Base-by-base conservation (phyloP, 2,888 invertebrate species). In the Clusia tigrina region DNA sequence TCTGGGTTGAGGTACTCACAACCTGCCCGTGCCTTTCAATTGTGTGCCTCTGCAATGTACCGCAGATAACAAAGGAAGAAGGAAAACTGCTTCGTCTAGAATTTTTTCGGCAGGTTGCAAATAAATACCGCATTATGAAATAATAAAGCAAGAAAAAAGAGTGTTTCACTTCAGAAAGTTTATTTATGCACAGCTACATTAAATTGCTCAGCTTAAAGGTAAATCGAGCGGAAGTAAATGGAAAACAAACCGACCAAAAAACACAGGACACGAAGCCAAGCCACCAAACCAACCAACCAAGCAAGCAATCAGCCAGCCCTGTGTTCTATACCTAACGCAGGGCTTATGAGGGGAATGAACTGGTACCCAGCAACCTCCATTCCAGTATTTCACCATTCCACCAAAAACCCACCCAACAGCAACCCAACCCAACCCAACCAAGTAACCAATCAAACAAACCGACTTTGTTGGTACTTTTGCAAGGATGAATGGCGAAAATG, bases 191-290 rank as follows among this genome's bases (percentile, higher is more conserved):
- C 79, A 76, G 77, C 76, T 76, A 75, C 79, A 78, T 78, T 78
- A 80, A 79, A 80, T 79, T 80, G 74, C 76, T 77, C 78, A 78
- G 75, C 76, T 78, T 74, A 78, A 77, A 76, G 75, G 78, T 77
- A 76, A 78, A 78, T 78, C 77, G 76, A 78, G 78, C 78, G 74
- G 78, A 77, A 76, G 78, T 77, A 74, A 74, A 71, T 67, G 67
- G 63, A 62, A 64, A 62, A 62, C 67, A 69, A 62, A 60, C 63
- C 57, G 64, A 56, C 58, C 26, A 63, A 64, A 56, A 67, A 67
- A 62, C 62, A 67, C 66, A 56, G 15, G 42, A 42, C 10, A 42
- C 42, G 42, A 42, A 42, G n/a, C 42, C 15, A 42, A 42, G n/a
- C 42, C n/a, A n/a, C n/a, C n/a, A 17, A 42, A 42, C 42, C 42